phyloP scores from a whole-genome alignment of 2,888 invertebrate species.

The Archips xylosteana region DNA sequence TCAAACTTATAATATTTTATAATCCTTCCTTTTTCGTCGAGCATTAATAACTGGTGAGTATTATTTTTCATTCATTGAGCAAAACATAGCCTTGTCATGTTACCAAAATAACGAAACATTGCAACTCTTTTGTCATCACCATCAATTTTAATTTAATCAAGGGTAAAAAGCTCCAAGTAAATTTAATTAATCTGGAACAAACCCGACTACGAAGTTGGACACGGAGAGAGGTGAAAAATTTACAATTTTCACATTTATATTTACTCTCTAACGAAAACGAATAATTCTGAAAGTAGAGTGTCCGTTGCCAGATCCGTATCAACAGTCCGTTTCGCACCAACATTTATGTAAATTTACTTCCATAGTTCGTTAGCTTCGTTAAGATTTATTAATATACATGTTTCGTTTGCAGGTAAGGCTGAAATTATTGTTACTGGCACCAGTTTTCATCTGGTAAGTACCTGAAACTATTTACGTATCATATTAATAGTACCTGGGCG shows the following conservation, averaged over 20 bases:
- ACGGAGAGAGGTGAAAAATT: slow-evolving; percentile 35
- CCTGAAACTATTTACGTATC: background rate
- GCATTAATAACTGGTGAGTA: background rate
- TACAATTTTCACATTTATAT: slow-evolving; percentile 47
- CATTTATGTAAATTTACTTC: slow-evolving; percentile 64
- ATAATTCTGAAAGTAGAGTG: slow-evolving; percentile 58
- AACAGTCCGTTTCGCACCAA: slow-evolving; percentile 57
- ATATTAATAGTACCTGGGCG: no score
- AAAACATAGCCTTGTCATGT: slow-evolving; percentile 9
- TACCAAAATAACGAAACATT: slow-evolving; percentile 22
- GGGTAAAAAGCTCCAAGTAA: slow-evolving; percentile 32
- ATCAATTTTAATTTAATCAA: slow-evolving; percentile 34
- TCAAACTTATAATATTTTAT: no score
- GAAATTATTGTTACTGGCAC: slow-evolving; percentile 12
- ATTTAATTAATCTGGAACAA: slow-evolving; percentile 37
- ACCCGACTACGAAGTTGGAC: slow-evolving; percentile 33
- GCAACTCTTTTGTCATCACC: slow-evolving; percentile 32
- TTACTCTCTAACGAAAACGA: slow-evolving; percentile 51
- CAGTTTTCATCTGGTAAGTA: slow-evolving; percentile 28
- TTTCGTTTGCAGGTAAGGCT: slow-evolving; percentile 47
- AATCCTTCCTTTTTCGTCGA: background rate
- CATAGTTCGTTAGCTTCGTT: slow-evolving; percentile 63
- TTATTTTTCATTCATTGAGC: background rate
- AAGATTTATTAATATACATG: slow-evolving; percentile 39
- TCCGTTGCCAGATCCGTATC: slow-evolving; percentile 60